Evolutionary conservation across 2,797 vertebrate genomes (phyloP), one percentile per base, ranked within the genome.

Genomic region (Sphaeramia orbicularis): DNA sequence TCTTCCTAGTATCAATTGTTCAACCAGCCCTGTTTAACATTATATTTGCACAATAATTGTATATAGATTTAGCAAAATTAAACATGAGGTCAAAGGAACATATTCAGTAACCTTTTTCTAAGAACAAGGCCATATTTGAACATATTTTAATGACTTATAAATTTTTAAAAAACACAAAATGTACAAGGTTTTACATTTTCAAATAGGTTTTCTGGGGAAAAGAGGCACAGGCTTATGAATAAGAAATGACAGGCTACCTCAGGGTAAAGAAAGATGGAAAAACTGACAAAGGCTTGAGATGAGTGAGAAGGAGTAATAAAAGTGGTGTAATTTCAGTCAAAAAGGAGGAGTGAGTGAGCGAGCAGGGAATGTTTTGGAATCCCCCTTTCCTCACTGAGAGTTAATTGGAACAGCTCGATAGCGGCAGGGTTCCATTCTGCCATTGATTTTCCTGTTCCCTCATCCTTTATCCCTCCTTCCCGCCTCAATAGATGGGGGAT

Each of bases 381-480:
- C 93, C 90, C 91, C 79, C 57, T 91, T 93, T 86, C 73, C 86
- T 90, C 89, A 85, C 85, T 48, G 91, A 76, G 54, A 93, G 92
- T 94, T 96, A 94, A 95, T 95, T 94, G 92, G 94, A 92, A 86
- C 87, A 88, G 91, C 92, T 95, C 95, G 91, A 93, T 95, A 95
- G 89, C 88, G 91, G 89, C 91, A 92, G 91, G 94, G 92, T 89
- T 94, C 92, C 94, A 93, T 96, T 95, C 95, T 92, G 88, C 81
- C 77, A 94, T 94, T 93, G 93, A 94, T 94, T 94, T 94, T 92
- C 84, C 87, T 85, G 80, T 84, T 83, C 76, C 77, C 87, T 89
- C 89, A 87, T 92, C 87, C 87, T 91, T 91, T 92, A 91, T 91
- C 79, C 89, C 90, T 89, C 88, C 87, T 90, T 89, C 85, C 87